Evolutionary conservation across 2,888 invertebrate genomes (phyloP), one percentile per base, ranked within the genome.

Genomic region (Zaprionus lineosus): DNA sequence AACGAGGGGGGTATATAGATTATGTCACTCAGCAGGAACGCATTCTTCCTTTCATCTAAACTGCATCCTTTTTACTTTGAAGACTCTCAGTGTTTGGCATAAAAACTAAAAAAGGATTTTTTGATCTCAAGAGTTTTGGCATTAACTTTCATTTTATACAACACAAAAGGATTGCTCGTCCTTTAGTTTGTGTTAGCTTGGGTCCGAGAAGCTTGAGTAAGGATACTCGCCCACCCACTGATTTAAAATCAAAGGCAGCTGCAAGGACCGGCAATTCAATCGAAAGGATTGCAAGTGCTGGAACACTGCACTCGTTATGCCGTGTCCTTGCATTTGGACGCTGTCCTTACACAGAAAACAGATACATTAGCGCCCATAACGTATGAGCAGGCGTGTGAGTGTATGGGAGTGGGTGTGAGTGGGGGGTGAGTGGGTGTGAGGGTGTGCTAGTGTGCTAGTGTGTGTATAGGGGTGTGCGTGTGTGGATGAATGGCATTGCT

Each of bases 301-400:
- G 39, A 44, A 43, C 31, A 39, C 39, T 36, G 47, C 40, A 48
- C 47, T 52, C 40, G 39, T 43, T 44, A 33, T 59, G 52, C 43
- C 52, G 51, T 55, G 55, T 59, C 39, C 65, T 65, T 60, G 65
- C 56, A 39, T 34, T 52, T 36, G 48, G 48, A n/a, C 40, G 62
- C 50, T 55, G 36, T 29, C 36, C 31, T 57, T 56, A 84, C 79
- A 84, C 74, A 81, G 70, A 75, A 84, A 84, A 78, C 82, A 81
- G 81, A 81, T 71, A 78, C 84, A 81, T 81, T 81, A 81, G 81
- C 81, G 81, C 59, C 84, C 76, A 69, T 59, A 67, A 65, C 84
- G 61, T 75, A 72, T 56, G 68, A 59, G 66, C 60, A 46, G 28
- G 55, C 43, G 41, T 40, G 41, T 15, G 52, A 36, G 29, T 37